A percentile compares a stretch with the other conserved stretches of the same genome.
phyloP scores from a whole-genome alignment of 1,140 invertebrate genomes.

The Muscidifurax raptorellus region DNA sequence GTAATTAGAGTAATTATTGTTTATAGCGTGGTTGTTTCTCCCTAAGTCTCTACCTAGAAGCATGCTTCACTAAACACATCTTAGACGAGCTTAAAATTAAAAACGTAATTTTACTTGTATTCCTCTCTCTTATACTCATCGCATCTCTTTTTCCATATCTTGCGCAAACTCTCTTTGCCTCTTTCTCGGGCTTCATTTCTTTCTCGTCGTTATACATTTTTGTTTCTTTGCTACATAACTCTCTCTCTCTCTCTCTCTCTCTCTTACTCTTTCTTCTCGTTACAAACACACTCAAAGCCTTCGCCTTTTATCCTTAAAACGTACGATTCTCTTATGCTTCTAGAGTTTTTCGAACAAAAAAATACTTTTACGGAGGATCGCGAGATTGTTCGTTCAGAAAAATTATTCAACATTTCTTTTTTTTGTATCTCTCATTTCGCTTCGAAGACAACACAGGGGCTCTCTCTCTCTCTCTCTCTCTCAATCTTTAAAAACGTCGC shows the following conservation, averaged over 20 bases:
- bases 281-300: constrained; percentile 15
- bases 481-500: background rate
- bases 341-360: constrained; percentile 35
- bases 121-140: constrained; percentile 45
- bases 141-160: constrained; percentile 32
- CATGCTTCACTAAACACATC: constrained; percentile 75
- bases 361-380: constrained; percentile 46
- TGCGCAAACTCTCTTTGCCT: background rate
- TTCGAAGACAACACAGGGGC: background rate
- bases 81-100: constrained; percentile 64
- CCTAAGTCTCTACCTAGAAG: constrained; percentile 74
- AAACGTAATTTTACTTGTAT: constrained; percentile 52
- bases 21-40: constrained; percentile 69
- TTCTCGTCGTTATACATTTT: constrained; percentile 13
- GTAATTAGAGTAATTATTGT: constrained; percentile 76
- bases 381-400: constrained; percentile 46
- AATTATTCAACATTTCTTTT: constrained; percentile 40
- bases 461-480: background rate
- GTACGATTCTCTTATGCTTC: constrained; percentile 37
- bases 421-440: background rate
- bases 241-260: background rate
- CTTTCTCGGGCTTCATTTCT: background rate
- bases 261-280: background rate
- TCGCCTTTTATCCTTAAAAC: constrained; percentile 22
- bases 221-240: background rate